Base-by-base conservation (phyloP, 1,140 invertebrate genomes). In the Solen grandis region DNA sequence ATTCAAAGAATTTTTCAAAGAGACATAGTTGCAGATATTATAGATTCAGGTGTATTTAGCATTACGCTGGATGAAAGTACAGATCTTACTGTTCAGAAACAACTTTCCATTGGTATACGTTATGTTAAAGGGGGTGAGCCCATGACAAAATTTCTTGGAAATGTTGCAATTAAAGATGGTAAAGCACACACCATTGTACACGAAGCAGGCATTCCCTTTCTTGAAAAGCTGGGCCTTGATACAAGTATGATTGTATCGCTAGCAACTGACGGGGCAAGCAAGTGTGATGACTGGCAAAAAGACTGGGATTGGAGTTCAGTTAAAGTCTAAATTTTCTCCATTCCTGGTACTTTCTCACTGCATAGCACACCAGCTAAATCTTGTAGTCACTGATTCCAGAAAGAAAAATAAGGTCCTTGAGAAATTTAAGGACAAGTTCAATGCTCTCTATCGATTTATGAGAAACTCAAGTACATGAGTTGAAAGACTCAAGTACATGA, bases 341-440 rank as follows among this genome's bases (percentile, higher is more conserved):
- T 75, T 75, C 36, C 33, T 25, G 25, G 33, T 52, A 25, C 60
- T 52, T 13, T 62, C 38, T 68, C 57, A 75, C 41, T 75, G 72
- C 52, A 10, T 62, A 2, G 57, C 57, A 19, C 22, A 75, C 41
- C 38, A 62, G 41, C 19, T 76, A 0, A 76, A 76, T 54, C 31
- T 76, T 27, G 62, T 62, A 16, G 31, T 25, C 14, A 66, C 74
- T 22, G 60, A 76, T 25, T 55, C 74, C 14, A 66, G 65, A 8
- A 76, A 76, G 74, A 76, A 76, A 38, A 52, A 66, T 76, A 22
- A 76, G 2, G 25, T 27, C 29, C 25, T 76, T 25, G 16, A 52
- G 5, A 66, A 76, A 55, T 76, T 76, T 31, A 52, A 29, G 25
- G 74, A 65, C 8, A 76, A 66, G 31, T 76, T 76, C 57, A 57